A percentile compares a stretch with the other conserved stretches of the same genome.
phyloP scores from a whole-genome alignment of 2,113 vertebrate species.

The Misgurnus mizolepis region DNA sequence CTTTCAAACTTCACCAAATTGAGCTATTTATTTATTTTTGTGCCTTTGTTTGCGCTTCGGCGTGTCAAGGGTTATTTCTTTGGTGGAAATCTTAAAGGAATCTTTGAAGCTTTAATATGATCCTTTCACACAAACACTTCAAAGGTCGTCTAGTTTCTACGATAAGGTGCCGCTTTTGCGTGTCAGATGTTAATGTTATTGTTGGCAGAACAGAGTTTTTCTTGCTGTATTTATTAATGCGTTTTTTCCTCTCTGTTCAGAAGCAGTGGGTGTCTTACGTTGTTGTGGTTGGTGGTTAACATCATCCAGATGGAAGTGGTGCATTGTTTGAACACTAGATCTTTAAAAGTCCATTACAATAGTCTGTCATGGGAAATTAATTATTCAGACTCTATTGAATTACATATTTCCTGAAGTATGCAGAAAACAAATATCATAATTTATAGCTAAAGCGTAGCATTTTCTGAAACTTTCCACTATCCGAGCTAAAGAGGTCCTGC shows the following conservation, averaged over 20 bases:
- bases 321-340: constrained; percentile 62
- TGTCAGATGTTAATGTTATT: constrained; percentile 78
- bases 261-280: constrained; percentile 63
- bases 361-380: constrained; percentile 16
- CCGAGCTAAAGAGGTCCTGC: too few species aligned
- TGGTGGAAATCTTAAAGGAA: constrained; percentile 73
- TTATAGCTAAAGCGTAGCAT: background rate
- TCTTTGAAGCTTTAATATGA: constrained; percentile 76
- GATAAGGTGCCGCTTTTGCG: constrained; percentile 63
- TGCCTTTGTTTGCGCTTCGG: constrained; percentile 77
- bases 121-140: constrained; percentile 66
- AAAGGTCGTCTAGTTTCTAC: constrained; percentile 70
- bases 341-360: constrained; percentile 59
- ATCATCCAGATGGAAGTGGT: constrained; percentile 71
- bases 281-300: constrained; percentile 69
- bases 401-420: background rate
- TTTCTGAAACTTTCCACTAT: too few species aligned
- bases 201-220: constrained; percentile 68
- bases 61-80: constrained; percentile 76
- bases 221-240: constrained; percentile 57
- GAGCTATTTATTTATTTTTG: constrained; percentile 66
- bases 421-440: background rate
- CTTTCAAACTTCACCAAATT: constrained; percentile 69
- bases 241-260: constrained; percentile 51
- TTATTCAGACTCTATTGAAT: constrained; percentile 32